Evolutionary conservation across 2,797 vertebrate species (phyloP), one percentile per base, ranked within the genome.

Genomic region (Pachyuromys duprasi): DNA sequence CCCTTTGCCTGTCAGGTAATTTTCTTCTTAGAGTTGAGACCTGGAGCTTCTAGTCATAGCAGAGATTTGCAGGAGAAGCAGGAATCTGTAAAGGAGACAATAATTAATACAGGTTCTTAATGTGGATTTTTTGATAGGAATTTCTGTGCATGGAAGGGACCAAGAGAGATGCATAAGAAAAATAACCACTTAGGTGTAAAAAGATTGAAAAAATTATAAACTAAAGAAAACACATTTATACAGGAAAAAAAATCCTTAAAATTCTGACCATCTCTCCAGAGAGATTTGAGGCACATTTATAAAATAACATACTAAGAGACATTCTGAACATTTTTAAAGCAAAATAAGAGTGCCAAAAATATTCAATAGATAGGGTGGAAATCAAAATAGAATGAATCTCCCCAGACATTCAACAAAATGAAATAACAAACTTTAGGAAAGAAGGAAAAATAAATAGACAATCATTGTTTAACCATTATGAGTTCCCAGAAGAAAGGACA

Each of bases 241-340:
- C 31, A 39, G 87, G 87, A 55, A 81, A 91, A 42, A 81, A 82
- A n/a, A 28, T 36, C 63, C 14, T 69, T 36, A 95, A 91, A 81
- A 93, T 76, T 70, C 26, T 74, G 62, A 4, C 7, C 69, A 5
- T 91, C 31, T 70, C 82, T 94, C 78, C n/a, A 86, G 55, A 89
- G 80, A 94, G 26, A 89, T 67, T 62, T 76, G 74, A 88, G 22
- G 11, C 88, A 6, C 75, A 57, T 90, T 96, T 89, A 26, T 90
- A 67, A 89, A 31, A 74, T 72, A 80, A 70, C 83, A 84, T 86
- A 70, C 11, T 70, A 33, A 88, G 62, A 74, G 22, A 81, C 92
- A 81, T 26, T 28, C 33, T 91, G 22, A 96, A 65, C 89, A 65
- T 62, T 93, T 69, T 74, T n/a, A 72, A 95, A 88, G 31, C 65